A percentile compares a stretch with the other conserved stretches of the same genome.
Conservation (phyloP, 2,113 vertebrate species). For the Recurvirostra avosetta region DNA sequence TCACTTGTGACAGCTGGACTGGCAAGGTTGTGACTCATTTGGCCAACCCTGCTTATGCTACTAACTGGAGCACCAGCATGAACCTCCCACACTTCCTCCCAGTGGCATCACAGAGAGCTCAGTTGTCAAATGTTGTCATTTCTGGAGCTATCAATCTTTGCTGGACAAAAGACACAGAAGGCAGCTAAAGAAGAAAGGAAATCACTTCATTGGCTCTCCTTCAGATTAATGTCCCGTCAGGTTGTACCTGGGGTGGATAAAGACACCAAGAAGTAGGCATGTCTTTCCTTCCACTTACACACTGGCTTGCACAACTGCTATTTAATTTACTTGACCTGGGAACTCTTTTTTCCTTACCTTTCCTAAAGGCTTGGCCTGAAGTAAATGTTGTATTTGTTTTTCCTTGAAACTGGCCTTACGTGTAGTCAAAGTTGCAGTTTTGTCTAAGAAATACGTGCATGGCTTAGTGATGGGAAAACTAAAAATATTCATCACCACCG, state of each 20-base stretch:
- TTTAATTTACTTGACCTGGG: background rate
- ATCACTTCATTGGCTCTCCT: background rate
- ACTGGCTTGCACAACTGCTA: background rate
- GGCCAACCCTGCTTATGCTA: background rate
- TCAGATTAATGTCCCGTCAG: background rate
- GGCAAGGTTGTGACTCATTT: background rate
- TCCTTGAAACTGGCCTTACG: background rate
- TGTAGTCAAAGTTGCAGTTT: background rate
- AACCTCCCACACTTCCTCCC: background rate
- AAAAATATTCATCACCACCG: background rate
- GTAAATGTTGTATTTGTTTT: background rate
- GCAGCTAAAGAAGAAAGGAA: background rate
- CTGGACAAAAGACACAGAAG: background rate
- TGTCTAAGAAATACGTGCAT: background rate
- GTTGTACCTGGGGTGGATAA: background rate
- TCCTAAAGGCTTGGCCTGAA: background rate
- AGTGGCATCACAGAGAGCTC: background rate
- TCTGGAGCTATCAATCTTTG: background rate
- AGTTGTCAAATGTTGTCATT: background rate
- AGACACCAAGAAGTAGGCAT: background rate
- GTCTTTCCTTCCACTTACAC: background rate
- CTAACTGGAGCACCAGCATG: background rate
- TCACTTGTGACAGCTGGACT: background rate
- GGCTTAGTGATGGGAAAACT: background rate
- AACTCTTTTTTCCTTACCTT: background rate